A percentile compares a stretch with the other conserved stretches of the same genome.
phyloP scores from a whole-genome alignment of 1,140 invertebrate genomes.

The Wiebesia pumilae region DNA sequence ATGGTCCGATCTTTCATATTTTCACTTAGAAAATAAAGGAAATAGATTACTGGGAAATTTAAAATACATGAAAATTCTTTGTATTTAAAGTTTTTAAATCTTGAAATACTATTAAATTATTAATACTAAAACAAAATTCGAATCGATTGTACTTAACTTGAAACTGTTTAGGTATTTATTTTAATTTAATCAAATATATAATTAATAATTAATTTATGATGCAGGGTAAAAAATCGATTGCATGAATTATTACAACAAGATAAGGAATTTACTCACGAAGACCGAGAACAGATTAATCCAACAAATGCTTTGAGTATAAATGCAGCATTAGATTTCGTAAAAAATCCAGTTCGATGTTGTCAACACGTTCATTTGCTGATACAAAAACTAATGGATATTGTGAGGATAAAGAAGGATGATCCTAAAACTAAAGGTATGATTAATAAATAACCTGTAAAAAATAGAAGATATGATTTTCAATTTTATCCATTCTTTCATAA shows the following conservation, averaged over 20 bases:
- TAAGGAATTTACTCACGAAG: slow-evolving; percentile 90
- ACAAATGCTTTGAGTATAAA: slow-evolving; percentile 90
- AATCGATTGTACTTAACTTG: slow-evolving; percentile 22
- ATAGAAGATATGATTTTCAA: neutral
- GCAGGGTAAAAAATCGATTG: slow-evolving; percentile 94
- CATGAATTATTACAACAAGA: slow-evolving; percentile 96
- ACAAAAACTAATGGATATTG: slow-evolving; percentile 88
- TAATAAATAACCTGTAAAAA: neutral
- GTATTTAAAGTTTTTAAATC: no score
- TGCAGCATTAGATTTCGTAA: slow-evolving; percentile 94
- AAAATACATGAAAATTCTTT: no score
- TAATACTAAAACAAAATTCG: no score
- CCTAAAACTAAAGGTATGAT: slow-evolving; percentile 86
- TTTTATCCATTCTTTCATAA: neutral
- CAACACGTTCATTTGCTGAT: slow-evolving; percentile 91
- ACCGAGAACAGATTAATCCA: slow-evolving; percentile 92
- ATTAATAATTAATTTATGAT: slow-evolving; percentile 1
- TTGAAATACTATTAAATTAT: no score
- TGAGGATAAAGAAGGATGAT: slow-evolving; percentile 90
- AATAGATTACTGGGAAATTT: no score
- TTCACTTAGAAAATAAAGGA: no score
- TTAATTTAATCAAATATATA: neutral
- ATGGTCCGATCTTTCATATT: no score
- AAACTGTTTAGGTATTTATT: neutral
- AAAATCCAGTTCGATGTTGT: slow-evolving; percentile 96